These are phyloP conservation scores for Pristionchus exspectatus DNA, from an alignment of 2,888 invertebrate genomes.

Conservation along the genomic window DNA sequence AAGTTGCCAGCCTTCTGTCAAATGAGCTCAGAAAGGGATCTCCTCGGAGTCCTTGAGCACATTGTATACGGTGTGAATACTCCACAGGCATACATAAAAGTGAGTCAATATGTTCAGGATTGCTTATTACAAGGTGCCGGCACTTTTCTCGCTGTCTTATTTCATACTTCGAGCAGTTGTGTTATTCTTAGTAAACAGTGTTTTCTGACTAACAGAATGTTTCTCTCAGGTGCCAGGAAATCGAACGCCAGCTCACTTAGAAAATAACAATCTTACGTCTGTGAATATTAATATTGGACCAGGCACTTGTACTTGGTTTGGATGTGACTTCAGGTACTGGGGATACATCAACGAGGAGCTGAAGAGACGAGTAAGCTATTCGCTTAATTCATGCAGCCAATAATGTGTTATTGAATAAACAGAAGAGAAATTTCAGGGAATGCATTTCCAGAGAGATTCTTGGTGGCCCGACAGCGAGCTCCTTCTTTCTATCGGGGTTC, in stretches of 20 bases:
- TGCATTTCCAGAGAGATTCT: constrained; percentile 92
- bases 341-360: constrained; percentile 90
- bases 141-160: not conserved
- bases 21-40: constrained; percentile 97
- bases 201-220: not conserved
- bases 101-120: constrained; percentile 71
- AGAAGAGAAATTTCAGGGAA: constrained; percentile 82
- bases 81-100: constrained; percentile 98
- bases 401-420: not conserved
- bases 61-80: constrained; percentile 99
- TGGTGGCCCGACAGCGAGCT: constrained; percentile 99
- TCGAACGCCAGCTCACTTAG: constrained; percentile 90
- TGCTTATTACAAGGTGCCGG: not conserved
- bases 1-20: constrained; percentile 97
- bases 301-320: constrained; percentile 99
- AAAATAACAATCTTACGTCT: constrained; percentile 94
- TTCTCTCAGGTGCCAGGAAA: constrained; percentile 80
- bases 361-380: not conserved
- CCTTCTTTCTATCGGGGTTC: constrained; percentile 93
- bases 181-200: not conserved
- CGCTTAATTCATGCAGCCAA: not conserved
- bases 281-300: constrained; percentile 99
- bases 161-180: not conserved
- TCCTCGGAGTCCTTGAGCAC: constrained; percentile 98
- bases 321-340: constrained; percentile 97